Conservation (phyloP, 2,888 invertebrate genomes). For the Lasioglossum pauxillum region DNA sequence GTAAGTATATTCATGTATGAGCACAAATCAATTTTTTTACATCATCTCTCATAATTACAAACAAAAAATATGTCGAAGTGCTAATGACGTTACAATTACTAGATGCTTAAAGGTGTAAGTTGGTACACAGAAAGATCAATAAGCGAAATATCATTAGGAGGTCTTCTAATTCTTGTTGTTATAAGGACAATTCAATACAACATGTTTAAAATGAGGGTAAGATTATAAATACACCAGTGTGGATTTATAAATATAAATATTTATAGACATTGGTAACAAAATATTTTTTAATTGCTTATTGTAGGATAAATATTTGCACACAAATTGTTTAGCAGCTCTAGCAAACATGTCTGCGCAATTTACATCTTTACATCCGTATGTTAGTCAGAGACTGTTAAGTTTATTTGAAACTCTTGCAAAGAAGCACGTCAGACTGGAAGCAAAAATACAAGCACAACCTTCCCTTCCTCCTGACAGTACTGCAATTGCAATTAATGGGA, state of each 20-base stretch:
- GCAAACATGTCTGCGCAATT: constrained; percentile 99
- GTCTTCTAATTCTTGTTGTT: constrained; percentile 96
- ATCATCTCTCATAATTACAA: constrained; percentile 94
- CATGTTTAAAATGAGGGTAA: constrained; percentile 95
- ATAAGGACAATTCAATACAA: constrained; percentile 98
- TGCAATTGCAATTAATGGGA: constrained; percentile 74
- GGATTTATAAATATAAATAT: neutral
- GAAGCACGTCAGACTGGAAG: constrained; percentile 90
- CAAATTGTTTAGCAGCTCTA: constrained; percentile 98
- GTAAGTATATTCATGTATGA: constrained; percentile 88
- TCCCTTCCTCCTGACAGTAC: constrained; percentile 65
- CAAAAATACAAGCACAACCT: constrained; percentile 78
- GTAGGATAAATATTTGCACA: constrained; percentile 98
- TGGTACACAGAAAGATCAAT: constrained; percentile 98
- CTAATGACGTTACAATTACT: constrained; percentile 66
- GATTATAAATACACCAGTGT: constrained; percentile 53
- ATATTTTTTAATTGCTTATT: constrained; percentile 60
- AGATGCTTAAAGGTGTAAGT: constrained; percentile 94
- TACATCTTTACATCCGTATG: constrained; percentile 96
- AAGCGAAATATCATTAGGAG: constrained; percentile 97
- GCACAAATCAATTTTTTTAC: neutral
- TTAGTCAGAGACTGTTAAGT: constrained; percentile 96
- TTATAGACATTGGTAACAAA: neutral
- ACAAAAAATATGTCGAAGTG: constrained; percentile 92
- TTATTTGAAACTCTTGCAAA: constrained; percentile 96